Percentiles rank a stretch among this genome's conserved stretches.
Conservation (phyloP, 2,113 vertebrate species). For the Semicossyphus pulcher region DNA sequence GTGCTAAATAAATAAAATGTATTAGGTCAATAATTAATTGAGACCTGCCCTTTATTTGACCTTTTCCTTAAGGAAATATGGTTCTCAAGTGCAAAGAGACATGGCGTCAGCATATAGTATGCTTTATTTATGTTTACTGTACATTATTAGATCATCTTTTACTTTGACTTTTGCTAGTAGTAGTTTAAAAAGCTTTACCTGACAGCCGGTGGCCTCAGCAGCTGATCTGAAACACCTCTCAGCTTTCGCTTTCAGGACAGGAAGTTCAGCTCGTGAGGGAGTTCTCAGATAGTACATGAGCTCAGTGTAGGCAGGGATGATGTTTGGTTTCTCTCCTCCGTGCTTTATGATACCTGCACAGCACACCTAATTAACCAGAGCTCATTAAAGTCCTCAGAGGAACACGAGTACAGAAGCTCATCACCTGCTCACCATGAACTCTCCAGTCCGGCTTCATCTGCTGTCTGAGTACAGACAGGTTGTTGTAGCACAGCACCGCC, state of each 20-base stretch:
- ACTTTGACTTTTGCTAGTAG: too few species aligned
- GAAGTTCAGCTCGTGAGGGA: constrained; percentile 85
- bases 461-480: constrained; percentile 89
- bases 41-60: too few species aligned
- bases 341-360: constrained; percentile 90
- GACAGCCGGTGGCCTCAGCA: constrained; percentile 85
- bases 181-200: constrained; percentile 79
- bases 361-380: not conserved
- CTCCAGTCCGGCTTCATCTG: constrained; percentile 92
- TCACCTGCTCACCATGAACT: constrained; percentile 85
- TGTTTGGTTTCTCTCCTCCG: constrained; percentile 90
- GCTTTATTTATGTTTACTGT: constrained; percentile 82
- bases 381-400: not conserved
- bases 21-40: too few species aligned
- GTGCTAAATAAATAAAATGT: too few species aligned
- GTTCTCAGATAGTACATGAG: constrained; percentile 89
- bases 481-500: constrained; percentile 90
- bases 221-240: constrained; percentile 89
- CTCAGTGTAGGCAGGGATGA: constrained; percentile 90
- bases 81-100: too few species aligned
- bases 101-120: too few species aligned
- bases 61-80: too few species aligned
- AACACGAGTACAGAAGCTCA: not conserved
- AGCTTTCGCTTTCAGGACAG: constrained; percentile 84
- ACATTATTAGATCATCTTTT: too few species aligned